Base-by-base conservation (phyloP, 2,113 vertebrate genomes). In the Seriola quinqueradiata region DNA sequence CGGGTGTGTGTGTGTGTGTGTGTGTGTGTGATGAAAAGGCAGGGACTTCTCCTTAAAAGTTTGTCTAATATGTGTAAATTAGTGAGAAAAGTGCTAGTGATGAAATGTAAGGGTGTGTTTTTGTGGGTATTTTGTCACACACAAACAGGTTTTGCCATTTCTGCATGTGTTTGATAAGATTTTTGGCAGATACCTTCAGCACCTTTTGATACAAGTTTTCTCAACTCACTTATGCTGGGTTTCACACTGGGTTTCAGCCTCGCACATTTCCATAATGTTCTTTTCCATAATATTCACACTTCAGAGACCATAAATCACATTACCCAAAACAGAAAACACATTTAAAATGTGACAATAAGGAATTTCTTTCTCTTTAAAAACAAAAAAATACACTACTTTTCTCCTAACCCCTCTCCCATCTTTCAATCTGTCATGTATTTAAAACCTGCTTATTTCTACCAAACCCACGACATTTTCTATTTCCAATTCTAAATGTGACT, bases 131-230 rank as follows among this genome's bases (percentile, higher is more conserved):
- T n/a, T 58, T 55, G 58, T 83, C 58, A 67, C 32, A 46, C 50
- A 32, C 58, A 63, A 54, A 34, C 42, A 68, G 52, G 52, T 46
- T 32, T 67, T 11, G 54, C 50, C 32, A 25, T 54, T 81, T 84
- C 73, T 83, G 77, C 80, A 70, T 79, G 67, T 50, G 36, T 77
- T 77, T 83, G 68, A 78, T 82, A 80, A 77, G 25, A 54, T 65
- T 42, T 81, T 87, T 79, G 79, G 83, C 46, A 70, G 84, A 81
- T 88, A 83, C 48, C 54, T 70, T 66, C 36, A 79, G 34, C 11
- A 85, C 44, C 70, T 89, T 89, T 84, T 86, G 65, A 81, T 65
- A 48, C 17, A 36, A 46, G 13, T 77, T 81, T 72, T 68, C 48
- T 66, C 59, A 73, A 64, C 71, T 83, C 54, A 68, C 36, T 58